Percentiles rank a stretch among this genome's conserved stretches.
phyloP scores from a whole-genome alignment of 2,888 invertebrate genomes.

The Prostheceraeus crozeri region DNA sequence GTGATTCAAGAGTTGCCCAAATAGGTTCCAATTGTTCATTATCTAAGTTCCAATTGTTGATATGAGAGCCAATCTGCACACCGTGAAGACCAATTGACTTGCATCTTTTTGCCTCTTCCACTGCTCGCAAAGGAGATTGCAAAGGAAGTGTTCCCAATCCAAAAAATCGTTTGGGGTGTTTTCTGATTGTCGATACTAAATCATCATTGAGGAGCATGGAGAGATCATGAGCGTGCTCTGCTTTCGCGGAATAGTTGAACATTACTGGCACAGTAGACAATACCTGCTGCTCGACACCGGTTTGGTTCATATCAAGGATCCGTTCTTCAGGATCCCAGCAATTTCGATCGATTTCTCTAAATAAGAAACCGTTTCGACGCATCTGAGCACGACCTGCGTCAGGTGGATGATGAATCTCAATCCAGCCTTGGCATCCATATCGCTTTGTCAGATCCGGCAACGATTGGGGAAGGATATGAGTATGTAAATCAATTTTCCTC shows the following conservation, averaged over 20 bases:
- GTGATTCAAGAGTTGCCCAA: slow-evolving; percentile 51
- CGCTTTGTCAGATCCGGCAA: slow-evolving; percentile 60
- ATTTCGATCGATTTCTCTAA: slow-evolving; percentile 60
- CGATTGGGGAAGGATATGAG: slow-evolving; percentile 60
- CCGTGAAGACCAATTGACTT: slow-evolving; percentile 58
- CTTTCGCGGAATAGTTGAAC: slow-evolving; percentile 62
- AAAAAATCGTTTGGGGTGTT: slow-evolving; percentile 58
- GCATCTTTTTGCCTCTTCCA: slow-evolving; percentile 56
- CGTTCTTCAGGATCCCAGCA: slow-evolving; percentile 59
- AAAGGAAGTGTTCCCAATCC: slow-evolving; percentile 61
- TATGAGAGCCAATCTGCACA: slow-evolving; percentile 61
- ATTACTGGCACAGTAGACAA: slow-evolving; percentile 62
- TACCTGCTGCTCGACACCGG: slow-evolving; percentile 60
- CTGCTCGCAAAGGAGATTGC: slow-evolving; percentile 59
- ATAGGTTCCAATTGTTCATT: slow-evolving; percentile 58
- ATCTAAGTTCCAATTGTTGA: slow-evolving; percentile 61
- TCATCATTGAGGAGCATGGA: slow-evolving; percentile 60
- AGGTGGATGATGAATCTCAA: slow-evolving; percentile 55
- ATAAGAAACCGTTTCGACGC: slow-evolving; percentile 59
- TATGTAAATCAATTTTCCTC: slow-evolving; percentile 61
- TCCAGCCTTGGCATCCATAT: slow-evolving; percentile 61
- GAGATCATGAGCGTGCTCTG: slow-evolving; percentile 59
- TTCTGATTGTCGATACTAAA: slow-evolving; percentile 57
- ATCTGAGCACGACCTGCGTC: slow-evolving; percentile 55
- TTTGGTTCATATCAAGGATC: slow-evolving; percentile 60